These are phyloP conservation scores for Silurus aristotelis DNA, from an alignment of 2,797 vertebrate species.

Conservation along the genomic window DNA sequence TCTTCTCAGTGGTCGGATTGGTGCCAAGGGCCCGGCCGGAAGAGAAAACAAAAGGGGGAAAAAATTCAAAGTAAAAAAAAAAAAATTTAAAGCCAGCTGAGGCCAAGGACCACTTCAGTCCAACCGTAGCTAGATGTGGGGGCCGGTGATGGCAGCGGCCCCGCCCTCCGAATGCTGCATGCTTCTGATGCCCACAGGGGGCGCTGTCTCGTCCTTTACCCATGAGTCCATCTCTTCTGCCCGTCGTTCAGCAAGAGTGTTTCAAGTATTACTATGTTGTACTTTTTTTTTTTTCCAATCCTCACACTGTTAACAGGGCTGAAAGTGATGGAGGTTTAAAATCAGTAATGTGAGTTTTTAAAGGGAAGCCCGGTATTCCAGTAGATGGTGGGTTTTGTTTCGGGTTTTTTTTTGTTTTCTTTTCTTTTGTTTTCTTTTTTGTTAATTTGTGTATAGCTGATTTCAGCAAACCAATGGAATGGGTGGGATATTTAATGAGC, in stretches of 20 bases:
- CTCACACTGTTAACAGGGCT: slow-evolving; percentile 63
- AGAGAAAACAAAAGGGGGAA: slow-evolving; percentile 74
- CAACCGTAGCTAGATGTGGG: slow-evolving; percentile 67
- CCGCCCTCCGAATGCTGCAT: slow-evolving; percentile 95
- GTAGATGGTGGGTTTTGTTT: slow-evolving; percentile 34
- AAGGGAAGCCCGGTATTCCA: slow-evolving; percentile 53
- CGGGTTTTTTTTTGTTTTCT: slow-evolving; percentile 10
- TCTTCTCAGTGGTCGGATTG: slow-evolving; percentile 73
- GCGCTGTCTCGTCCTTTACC: slow-evolving; percentile 81
- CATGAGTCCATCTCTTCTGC: slow-evolving; percentile 83
- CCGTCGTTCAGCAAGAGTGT: slow-evolving; percentile 80
- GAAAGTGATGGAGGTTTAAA: slow-evolving; percentile 43
- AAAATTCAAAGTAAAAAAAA: slow-evolving; percentile 63
- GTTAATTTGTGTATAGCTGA: slow-evolving; percentile 35
- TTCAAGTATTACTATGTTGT: slow-evolving; percentile 77
- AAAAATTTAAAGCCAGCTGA: slow-evolving; percentile 62
- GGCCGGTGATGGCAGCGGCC: slow-evolving; percentile 74
- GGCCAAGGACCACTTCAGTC: slow-evolving; percentile 70
- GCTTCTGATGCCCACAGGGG: slow-evolving; percentile 86
- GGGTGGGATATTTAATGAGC: slow-evolving; percentile 40
- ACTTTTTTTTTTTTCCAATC: slow-evolving; percentile 57
- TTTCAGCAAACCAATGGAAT: slow-evolving; percentile 43
- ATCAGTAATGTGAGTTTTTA: slow-evolving; percentile 57
- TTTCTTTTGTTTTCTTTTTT: slow-evolving; percentile 38
- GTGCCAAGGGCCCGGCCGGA: slow-evolving; percentile 79